Base-by-base conservation (phyloP, 1,140 invertebrate genomes). In the Drosophila teissieri region DNA sequence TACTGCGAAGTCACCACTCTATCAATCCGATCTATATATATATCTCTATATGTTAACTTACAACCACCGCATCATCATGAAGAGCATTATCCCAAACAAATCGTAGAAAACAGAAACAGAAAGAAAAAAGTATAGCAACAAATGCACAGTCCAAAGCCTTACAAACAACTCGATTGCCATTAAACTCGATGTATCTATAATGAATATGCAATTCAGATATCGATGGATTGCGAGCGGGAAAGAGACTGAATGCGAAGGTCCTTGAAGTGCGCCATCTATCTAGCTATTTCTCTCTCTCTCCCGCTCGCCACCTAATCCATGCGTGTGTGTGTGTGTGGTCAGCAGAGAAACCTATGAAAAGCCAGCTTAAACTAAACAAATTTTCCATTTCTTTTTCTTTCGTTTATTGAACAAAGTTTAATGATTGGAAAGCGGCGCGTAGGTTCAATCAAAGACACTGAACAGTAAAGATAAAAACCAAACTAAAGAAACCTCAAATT, bases 351-450 rank as follows among this genome's bases (percentile, higher is more conserved):
- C 34, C 49, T 49, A 53, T 72, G 15, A 68, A 63, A 76, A 63
- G 74, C 34, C 44, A 73, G 62, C 60, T 54, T 83, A 77, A 89
- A 83, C 78, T 67, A 85, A 85, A 89, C 62, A 67, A 73, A 81
- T 78, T 90, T 79, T 85, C 80, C 83, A 89, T 85, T 90, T 90
- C 80, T 90, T 83, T 90, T 90, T 86, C 77, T 86, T 90, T 90
- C 79, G 79, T 86, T 90, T 89, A 77, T 65, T 83, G 75, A 77
- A 78, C 80, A 77, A 90, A 90, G 88, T 90, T 82, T 83, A 70
- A 78, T 72, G 79, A 86, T 90, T 90, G 86, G 78, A 85, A 78
- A 67, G 48, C 24, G 48, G 27, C 79, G 78, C 73, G 67, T 85
- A 63, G 53, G 78, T 44, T 81, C 51, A 58, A 40, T 36, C 24